Base-by-base conservation (phyloP, 2,797 vertebrate genomes). In the Pogoniulus pusillus region DNA sequence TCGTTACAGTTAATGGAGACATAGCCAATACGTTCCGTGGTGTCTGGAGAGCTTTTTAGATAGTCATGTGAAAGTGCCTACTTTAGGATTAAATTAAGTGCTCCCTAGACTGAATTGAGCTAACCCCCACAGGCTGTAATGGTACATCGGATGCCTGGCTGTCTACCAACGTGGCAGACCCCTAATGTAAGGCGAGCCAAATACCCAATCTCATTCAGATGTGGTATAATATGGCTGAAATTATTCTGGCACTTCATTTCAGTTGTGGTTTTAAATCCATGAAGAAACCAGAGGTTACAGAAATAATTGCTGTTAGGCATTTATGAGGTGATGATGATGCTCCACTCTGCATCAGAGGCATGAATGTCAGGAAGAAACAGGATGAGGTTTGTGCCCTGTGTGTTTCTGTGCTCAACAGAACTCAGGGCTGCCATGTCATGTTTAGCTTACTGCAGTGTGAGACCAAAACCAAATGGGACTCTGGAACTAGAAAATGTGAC, bases 11-110 rank as follows among this genome's bases (percentile, higher is more conserved):
- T 54, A n/a, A 18, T 0, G 5, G 47, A 16, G 57, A 9, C 0
- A 0, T 8, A 34, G 59, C 4, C 32, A 24, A 1, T 10, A 11
- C 0, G 2, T 6, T 5, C 9, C 6, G 27, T 4, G 1, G 53
- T 7, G 64, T 1, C 29, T 7, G 45, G 30, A n/a, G 43, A 30
- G 57, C 30, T 72, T 45, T 15, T 16, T 5, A 2, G 19, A 6
- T 1, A 9, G 16, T 20, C 54, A 8, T 4, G 23, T 15, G 45
- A 23, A 68, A n/a, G 26, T 32, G 10, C 41, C 34, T 30, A 4
- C 55, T 72, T 37, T 5, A 15, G 18, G 24, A 45, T 58, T 4
- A 13, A 26, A 35, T 19, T 6, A 47, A 29, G 82, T 35, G 59
- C 34, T 55, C 12, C 55, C 51, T 37, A 1, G 5, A 4, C 26